Evolutionary conservation across 2,888 invertebrate genomes (phyloP), one percentile per base, ranked within the genome.

Genomic region (Himalopsyche kuldschensis): DNA sequence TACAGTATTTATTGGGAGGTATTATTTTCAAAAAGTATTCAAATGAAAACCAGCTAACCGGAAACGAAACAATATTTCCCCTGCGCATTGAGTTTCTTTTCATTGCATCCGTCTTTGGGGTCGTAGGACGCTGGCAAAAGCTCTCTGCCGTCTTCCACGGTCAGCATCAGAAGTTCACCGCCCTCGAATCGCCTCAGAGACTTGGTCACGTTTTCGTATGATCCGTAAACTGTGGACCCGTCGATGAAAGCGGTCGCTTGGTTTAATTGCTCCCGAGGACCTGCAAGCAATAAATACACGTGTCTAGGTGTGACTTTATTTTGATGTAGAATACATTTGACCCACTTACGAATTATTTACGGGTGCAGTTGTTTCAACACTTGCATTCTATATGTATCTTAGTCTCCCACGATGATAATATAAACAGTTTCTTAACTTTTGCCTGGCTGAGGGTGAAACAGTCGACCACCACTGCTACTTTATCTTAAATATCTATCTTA

Each of bases 201-300:
- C 0, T 87, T 88, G 47, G 90, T 92, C 1, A 93, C 90, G 5
- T 89, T 88, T 4, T 91, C 90, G 2, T 91, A 91, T 79, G 93
- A 93, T 0, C 97, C 96, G 88, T 98, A 98, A 15, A 98, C 94
- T 0, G 93, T 93, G 0, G 97, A 97, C 0, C 93, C 97, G 89
- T 98, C 98, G 24, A 98, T 93, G 89, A 94, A 98, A 0, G 97
- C 92, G 0, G 96, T 95, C 0, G 95, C 96, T 90, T 97, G 97
- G 90, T 96, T 97, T 82, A 97, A 89, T 88, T 97, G 98, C 88
- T 98, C 94, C 6, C 97, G 92, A 0, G 96, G 95, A 17, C 96
- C 94, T 93, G 87, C 6, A 78, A 84, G 11, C 17, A 41, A 24
- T 20, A 41, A 75, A 63, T 20, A 0, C 11, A n/a, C n/a, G 24